phyloP scores from a whole-genome alignment of 2,113 vertebrate genomes.

The Tyto alba region DNA sequence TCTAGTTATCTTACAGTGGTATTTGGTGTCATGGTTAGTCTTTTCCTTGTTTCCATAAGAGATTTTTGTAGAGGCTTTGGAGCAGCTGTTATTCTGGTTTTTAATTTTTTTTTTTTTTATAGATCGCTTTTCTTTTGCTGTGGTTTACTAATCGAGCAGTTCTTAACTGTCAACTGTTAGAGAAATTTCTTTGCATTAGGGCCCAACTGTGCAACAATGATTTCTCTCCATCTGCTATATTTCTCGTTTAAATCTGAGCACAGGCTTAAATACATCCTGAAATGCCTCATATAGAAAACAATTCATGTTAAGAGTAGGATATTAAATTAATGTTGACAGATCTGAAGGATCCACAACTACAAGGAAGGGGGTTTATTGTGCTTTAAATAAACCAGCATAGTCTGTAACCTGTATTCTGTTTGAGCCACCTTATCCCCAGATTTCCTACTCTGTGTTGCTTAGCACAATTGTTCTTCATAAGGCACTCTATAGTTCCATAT shows the following conservation, averaged over 20 bases:
- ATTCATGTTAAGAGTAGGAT: constrained; percentile 14
- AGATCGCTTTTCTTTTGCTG: not conserved
- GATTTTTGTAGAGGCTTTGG: not conserved
- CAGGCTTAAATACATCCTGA: constrained; percentile 29
- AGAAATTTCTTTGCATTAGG: constrained; percentile 38
- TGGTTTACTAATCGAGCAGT: constrained; percentile 5
- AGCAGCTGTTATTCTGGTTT: constrained; percentile 1
- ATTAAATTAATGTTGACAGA: constrained; percentile 28
- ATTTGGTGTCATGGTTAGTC: not conserved
- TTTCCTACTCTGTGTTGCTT: not conserved
- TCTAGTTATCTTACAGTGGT: not conserved
- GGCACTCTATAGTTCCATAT: not conserved
- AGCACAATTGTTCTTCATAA: not conserved
- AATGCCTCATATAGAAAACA: constrained; percentile 23
- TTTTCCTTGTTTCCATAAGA: not conserved
- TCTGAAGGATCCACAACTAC: not conserved
- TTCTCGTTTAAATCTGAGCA: constrained; percentile 30
- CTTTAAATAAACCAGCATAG: not conserved
- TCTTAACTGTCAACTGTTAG: constrained; percentile 27
- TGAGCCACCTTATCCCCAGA: not conserved
- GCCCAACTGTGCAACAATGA: constrained; percentile 1
- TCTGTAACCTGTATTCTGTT: not conserved
- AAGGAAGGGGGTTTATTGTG: not conserved
- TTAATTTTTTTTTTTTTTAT: not conserved
- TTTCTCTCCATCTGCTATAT: constrained; percentile 28